phyloP scores from a whole-genome alignment of 37 sponge, comb jelly and placozoan species.

The Halichondria panicea region DNA sequence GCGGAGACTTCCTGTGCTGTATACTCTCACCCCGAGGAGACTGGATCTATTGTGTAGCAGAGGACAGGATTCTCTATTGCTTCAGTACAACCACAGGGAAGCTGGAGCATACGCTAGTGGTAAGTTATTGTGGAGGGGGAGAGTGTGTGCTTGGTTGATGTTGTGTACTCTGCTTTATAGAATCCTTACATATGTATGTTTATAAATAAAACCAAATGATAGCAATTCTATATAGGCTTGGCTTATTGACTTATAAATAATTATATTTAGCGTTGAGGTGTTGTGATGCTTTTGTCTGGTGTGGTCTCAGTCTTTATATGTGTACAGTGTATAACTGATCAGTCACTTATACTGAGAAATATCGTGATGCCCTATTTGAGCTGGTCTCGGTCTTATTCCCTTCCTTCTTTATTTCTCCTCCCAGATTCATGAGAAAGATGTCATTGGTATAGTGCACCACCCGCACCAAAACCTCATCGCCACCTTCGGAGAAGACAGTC shows the following conservation, averaged over 20 bases:
- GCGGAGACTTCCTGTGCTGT: conserved; percentile 91
- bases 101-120: conserved; percentile 90
- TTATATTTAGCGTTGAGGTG: no score
- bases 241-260: no score
- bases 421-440: conserved; percentile 93
- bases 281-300: no score
- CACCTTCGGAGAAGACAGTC: conserved; percentile 86
- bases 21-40: conserved; percentile 85
- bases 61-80: conserved; percentile 92
- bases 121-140: conserved; percentile 21
- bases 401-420: no score
- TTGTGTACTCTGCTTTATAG: neutral
- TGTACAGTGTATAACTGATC: no score
- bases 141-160: conserved; percentile 2
- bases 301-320: no score
- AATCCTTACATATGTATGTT: neutral
- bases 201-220: neutral
- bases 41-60: conserved; percentile 97
- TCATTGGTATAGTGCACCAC: conserved; percentile 93
- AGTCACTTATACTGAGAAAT: no score
- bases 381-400: no score
- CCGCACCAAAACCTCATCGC: conserved; percentile 98
- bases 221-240: neutral
- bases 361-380: no score
- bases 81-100: conserved; percentile 90